phyloP scores from a whole-genome alignment of 1,140 invertebrate genomes.

The Phortica variegata region DNA sequence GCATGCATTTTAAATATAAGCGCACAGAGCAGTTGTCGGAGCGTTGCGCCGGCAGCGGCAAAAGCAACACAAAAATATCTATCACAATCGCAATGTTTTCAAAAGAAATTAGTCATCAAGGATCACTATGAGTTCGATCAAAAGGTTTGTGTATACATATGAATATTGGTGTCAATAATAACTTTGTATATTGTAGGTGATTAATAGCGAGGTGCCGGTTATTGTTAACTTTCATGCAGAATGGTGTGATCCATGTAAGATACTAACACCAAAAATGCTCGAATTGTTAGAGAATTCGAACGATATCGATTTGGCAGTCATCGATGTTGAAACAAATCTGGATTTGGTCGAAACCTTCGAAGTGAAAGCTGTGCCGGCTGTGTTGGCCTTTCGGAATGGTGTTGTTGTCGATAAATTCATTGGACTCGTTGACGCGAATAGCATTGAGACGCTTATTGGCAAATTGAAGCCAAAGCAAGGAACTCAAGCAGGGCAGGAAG shows the following conservation, averaged over 20 bases:
- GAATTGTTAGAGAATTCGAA: constrained; percentile 74
- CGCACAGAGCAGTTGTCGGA: constrained; percentile 34
- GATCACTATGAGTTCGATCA: constrained; percentile 56
- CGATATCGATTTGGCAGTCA: constrained; percentile 82
- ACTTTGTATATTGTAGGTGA: constrained; percentile 62
- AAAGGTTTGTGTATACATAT: too few species aligned
- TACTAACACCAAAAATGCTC: constrained; percentile 87
- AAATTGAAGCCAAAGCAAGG: constrained; percentile 63
- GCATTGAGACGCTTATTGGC: constrained; percentile 80
- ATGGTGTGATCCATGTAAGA: constrained; percentile 96
- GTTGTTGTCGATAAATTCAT: constrained; percentile 90
- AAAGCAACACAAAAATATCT: constrained; percentile 38
- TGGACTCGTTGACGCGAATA: constrained; percentile 81
- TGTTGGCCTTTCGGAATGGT: constrained; percentile 85
- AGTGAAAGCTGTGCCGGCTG: constrained; percentile 89
- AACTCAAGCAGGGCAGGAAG: too few species aligned
- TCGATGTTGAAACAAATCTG: constrained; percentile 88
- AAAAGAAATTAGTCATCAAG: constrained; percentile 46
- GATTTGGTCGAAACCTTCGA: constrained; percentile 77
- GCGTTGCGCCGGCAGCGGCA: constrained; percentile 25
- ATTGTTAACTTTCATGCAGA: constrained; percentile 87
- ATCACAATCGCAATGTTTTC: constrained; percentile 32
- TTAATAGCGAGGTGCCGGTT: constrained; percentile 78
- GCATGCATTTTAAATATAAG: constrained; percentile 31
- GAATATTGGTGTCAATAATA: not conserved